Evolutionary conservation across 2,113 vertebrate genomes (phyloP).

Genomic region (Laticauda colubrina): DNA sequence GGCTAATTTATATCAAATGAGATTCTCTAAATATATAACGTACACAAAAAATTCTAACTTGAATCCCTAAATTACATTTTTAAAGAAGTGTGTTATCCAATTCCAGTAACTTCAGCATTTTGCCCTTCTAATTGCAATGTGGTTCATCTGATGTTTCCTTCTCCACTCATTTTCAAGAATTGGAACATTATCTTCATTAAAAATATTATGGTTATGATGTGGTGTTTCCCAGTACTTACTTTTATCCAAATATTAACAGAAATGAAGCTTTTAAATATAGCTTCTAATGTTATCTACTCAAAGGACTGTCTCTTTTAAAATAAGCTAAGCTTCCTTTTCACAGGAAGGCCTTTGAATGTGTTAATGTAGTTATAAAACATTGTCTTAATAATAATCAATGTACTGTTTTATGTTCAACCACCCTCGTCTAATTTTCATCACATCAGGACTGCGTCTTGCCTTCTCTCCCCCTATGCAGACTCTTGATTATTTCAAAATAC

Average conservation of each 20-base stretch:
- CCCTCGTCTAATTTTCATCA: neutral
- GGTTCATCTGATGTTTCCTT: neutral
- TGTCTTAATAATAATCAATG: neutral
- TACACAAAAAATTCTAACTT: neutral
- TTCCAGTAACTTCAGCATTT: neutral
- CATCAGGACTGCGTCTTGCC: neutral
- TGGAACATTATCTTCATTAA: conserved; percentile 44
- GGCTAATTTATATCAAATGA: neutral
- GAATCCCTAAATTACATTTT: neutral
- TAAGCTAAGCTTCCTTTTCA: conserved; percentile 34
- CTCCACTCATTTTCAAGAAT: conserved; percentile 12
- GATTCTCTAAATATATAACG: neutral
- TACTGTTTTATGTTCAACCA: neutral
- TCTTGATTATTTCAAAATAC: neutral
- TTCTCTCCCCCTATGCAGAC: neutral
- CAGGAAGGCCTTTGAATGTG: conserved; percentile 30
- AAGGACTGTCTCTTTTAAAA: conserved; percentile 35
- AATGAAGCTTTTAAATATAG: conserved; percentile 47
- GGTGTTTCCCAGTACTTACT: conserved; percentile 32
- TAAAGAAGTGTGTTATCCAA: neutral
- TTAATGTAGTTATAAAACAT: conserved; percentile 6
- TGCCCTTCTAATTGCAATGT: neutral
- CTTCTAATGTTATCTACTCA: conserved; percentile 41
- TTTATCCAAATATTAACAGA: conserved; percentile 59
- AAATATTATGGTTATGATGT: conserved; percentile 29